Evolutionary conservation across 2,888 invertebrate genomes (phyloP), one percentile per base, ranked within the genome.

Genomic region (Sarcophaga carnaria): DNA sequence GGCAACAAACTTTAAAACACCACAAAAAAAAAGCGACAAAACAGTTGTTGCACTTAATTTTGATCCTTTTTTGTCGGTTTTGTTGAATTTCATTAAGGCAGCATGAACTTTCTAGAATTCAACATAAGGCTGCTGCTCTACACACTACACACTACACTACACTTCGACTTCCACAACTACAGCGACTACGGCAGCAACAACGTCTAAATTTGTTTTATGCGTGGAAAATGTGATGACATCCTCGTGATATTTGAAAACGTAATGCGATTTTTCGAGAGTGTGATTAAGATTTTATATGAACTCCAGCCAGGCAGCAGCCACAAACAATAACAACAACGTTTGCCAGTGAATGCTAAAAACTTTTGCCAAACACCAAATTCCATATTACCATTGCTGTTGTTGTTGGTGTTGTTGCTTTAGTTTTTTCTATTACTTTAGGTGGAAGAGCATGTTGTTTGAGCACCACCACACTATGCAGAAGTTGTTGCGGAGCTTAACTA

Each of bases 251-350:
- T 91, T 89, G 91, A 92, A 93, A 91, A 92, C 91, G 91, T 92
- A 93, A 93, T 93, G 93, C 92, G 91, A 91, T 89, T 90, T 92
- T 91, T 91, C 91, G 90, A 90, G 89, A 89, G 89, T 85, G 88
- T 89, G 91, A 89, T 91, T 92, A 91, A 90, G 91, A 91, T 92
- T 93, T 92, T 93, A 93, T 93, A 93, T 92, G 91, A 92, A 92
- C 91, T 88, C 60, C 80, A 70, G 77, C 49, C 62, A 54, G 54
- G 27, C 47, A n/a, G 71, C 75, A 69, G 69, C 70, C 59, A 47
- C 5, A 2, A 84, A 59, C 75, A 70, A 14, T 20, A 49, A 59
- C 64, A 17, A 76, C 75, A 76, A 76, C 17, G 4, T 45, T 62
- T 72, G 47, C 75, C 59, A 79, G 67, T 74, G 49, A 37, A 37